These are phyloP conservation scores for Onychostruthus taczanowskii DNA, from an alignment of 2,113 vertebrate genomes.

Conservation along the genomic window DNA sequence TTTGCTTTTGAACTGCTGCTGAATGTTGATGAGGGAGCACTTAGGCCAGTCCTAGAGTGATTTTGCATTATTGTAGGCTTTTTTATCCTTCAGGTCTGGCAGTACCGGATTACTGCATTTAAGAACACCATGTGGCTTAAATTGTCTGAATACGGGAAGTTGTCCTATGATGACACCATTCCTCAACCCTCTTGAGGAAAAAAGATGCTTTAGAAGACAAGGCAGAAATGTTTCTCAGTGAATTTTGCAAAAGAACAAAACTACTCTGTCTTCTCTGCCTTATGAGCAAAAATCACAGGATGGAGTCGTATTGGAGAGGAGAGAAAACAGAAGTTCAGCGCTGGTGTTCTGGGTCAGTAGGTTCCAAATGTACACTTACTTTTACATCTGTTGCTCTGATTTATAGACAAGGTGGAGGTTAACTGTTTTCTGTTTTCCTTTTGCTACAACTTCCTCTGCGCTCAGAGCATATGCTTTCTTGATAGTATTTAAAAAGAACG, in stretches of 20 bases:
- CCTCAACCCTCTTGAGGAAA: neutral
- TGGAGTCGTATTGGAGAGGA: neutral
- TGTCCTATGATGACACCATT: neutral
- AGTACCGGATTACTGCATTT: neutral
- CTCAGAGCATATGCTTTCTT: neutral
- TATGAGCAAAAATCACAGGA: neutral
- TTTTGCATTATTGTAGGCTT: neutral
- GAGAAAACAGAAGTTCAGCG: neutral
- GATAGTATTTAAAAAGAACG: neutral
- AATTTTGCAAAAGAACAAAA: neutral
- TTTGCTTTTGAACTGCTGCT: neutral
- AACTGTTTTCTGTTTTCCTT: constrained; percentile 41
- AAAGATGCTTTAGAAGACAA: neutral
- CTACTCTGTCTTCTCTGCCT: neutral
- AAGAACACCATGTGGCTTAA: neutral
- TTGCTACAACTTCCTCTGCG: neutral
- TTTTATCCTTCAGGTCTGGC: neutral
- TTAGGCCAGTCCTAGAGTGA: neutral
- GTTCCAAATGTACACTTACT: constrained; percentile 31
- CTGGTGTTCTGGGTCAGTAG: constrained; percentile 34
- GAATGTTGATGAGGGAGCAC: constrained; percentile 32
- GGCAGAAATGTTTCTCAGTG: neutral
- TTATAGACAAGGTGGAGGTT: constrained; percentile 39
- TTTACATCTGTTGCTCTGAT: constrained; percentile 50
- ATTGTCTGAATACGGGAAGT: neutral